Base-by-base conservation (phyloP, 1,140 invertebrate species). In the Drosophila gunungcola region DNA sequence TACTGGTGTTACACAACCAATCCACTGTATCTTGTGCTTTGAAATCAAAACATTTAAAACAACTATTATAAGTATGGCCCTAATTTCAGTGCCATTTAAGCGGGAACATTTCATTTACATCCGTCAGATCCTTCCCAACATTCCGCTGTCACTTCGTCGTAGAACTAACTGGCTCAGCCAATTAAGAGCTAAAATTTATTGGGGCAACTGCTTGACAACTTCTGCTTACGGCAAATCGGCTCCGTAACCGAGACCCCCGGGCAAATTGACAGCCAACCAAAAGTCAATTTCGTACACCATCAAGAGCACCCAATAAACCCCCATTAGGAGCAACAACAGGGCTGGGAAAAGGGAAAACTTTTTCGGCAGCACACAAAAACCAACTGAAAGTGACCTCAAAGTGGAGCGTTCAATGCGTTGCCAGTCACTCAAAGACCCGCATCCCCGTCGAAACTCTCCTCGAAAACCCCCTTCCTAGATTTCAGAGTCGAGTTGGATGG, bases 221-320 rank as follows among this genome's bases (percentile, higher is more conserved):
- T 82, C 36, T 52, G 75, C 82, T 75, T 73, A 70, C 67, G 73
- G 74, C 65, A 82, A 82, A 83, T 67, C 83, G 75, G 55, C 42
- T 42, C 57, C 54, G 68, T 63, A 64, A 57, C 60, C 42, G 65
- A 63, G 69, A 57, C 63, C 72, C 57, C 41, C 54, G 45, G 45
- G 62, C 73, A 78, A 78, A 73, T 89, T 86, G 82, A 89, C 82
- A 88, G 61, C 68, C 62, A 89, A 78, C 79, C 81, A 83, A 78
- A 89, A 88, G 83, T 88, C 83, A 88, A 88, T 88, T 89, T 89
- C 46, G 84, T 88, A 73, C 69, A 63, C 83, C 83, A 83, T 89
- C 79, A 88, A 83, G 70, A 73, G 60, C 83, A 88, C 83, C 83
- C 83, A 89, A 88, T 89, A 88, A 81, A 88, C 45, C 70, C 69